Percentiles rank a stretch among this genome's conserved stretches.
Conservation (phyloP, 2,888 invertebrate species). For the Eutolmus rufibarbis region DNA sequence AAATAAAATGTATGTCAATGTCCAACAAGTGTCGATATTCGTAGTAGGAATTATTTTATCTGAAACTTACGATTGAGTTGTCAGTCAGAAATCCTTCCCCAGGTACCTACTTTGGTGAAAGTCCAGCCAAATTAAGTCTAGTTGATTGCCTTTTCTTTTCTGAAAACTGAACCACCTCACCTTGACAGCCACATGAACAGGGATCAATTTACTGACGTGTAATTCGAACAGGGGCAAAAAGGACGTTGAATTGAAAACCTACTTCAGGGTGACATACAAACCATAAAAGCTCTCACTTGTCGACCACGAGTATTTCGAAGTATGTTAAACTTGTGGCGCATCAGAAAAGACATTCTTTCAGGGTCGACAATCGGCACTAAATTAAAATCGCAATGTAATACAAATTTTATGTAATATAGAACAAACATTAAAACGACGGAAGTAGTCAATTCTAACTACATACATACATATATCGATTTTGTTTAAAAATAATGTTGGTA, state of each 20-base stretch:
- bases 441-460: too few species aligned
- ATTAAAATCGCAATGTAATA: neutral
- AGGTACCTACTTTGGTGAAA: neutral
- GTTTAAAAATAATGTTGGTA: too few species aligned
- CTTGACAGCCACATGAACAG: neutral
- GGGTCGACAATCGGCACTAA: neutral
- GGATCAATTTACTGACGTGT: neutral
- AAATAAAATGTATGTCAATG: neutral
- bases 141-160: neutral
- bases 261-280: neutral
- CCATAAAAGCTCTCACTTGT: neutral
- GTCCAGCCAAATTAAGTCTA: neutral
- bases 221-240: neutral
- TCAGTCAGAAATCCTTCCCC: neutral
- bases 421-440: too few species aligned
- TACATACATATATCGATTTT: too few species aligned
- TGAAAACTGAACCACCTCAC: neutral
- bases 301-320: neutral
- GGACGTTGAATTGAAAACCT: neutral
- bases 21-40: neutral
- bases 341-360: too few species aligned
- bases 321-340: neutral
- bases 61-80: neutral
- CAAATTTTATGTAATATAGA: too few species aligned
- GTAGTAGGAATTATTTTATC: neutral